Evolutionary conservation across 1,140 invertebrate genomes (phyloP), one percentile per base, ranked within the genome.

Genomic region (Gryllus bimaculatus): DNA sequence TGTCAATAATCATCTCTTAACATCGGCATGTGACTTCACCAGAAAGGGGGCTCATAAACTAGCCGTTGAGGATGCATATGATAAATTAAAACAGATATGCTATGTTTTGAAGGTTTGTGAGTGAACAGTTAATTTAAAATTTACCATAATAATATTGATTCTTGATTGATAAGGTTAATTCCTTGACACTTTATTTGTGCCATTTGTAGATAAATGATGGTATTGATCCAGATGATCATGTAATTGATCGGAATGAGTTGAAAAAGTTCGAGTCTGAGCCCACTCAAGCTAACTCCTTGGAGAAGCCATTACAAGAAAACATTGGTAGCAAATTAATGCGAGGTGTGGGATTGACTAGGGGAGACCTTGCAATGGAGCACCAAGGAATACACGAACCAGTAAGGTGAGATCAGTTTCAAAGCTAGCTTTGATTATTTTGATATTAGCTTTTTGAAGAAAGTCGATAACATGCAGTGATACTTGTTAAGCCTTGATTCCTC

Each of bases 261-360:
- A 39, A 39, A 5, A 39, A 39, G 26, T 39, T 2, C 5, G 26
- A 39, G 5, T 39, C 26, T 5, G 5, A 39, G 26, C 26, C 26
- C 26, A 39, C 26, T 2, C 26, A 39, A 18, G 54, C 10, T 7
- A 66, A 66, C 18, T 7, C 1, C 10, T 10, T 66, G 10, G 54
- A 66, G 10, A 66, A 66, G 18, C 54, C 54, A 66, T 18, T 66
- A 18, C 10, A 2, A 13, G 54, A 66, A 66, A 91, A 90, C 82
- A 87, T 91, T 79, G 92, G 91, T 12, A 90, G 86, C 78, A 93
- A 90, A 82, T 88, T 95, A 85, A 90, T 95, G 89, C 89, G 91
- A 80, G 85, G 92, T 81, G 94, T 95, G 93, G 94, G 93, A 0
- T 89, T 87, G 87, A 82, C 81, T n/a, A 87, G 87, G 47, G 87